These are phyloP conservation scores for Empidonax alnorum DNA, from an alignment of 2,113 vertebrate species.

Conservation along the genomic window DNA sequence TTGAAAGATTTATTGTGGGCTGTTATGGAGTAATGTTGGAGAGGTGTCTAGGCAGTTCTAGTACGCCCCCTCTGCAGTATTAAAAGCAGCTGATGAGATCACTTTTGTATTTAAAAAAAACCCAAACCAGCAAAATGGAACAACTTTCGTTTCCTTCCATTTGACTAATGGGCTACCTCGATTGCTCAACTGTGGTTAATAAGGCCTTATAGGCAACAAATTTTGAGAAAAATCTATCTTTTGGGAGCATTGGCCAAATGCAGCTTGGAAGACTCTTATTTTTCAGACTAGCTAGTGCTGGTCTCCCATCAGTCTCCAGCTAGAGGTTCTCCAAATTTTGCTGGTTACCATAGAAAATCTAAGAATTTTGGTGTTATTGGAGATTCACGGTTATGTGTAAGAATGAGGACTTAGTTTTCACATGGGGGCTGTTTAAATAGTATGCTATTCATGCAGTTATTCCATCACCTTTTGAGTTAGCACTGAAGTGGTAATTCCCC, in stretches of 20 bases:
- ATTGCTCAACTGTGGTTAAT: not conserved
- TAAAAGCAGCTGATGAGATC: not conserved
- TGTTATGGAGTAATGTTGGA: not conserved
- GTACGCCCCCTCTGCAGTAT: not conserved
- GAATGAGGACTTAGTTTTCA: not conserved
- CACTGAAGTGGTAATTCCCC: not conserved
- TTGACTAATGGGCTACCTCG: not conserved
- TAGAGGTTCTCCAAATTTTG: not conserved
- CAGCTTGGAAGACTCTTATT: not conserved
- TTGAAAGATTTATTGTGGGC: conserved; percentile 20
- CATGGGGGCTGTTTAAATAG: not conserved
- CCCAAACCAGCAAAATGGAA: not conserved
- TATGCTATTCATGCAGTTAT: not conserved
- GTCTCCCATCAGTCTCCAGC: not conserved
- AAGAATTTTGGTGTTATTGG: not conserved
- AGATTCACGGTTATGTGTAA: not conserved
- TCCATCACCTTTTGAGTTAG: accelerated
- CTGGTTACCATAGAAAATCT: not conserved
- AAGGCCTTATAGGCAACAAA: not conserved
- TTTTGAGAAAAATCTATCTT: not conserved
- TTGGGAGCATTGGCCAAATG: not conserved
- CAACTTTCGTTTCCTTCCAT: not conserved
- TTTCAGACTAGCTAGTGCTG: not conserved
- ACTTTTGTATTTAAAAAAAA: not conserved
- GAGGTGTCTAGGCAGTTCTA: not conserved